A percentile compares a stretch with the other conserved stretches of the same genome.
These are phyloP conservation scores for Petrocephalus schoutedeni DNA, from an alignment of 2,797 vertebrate species.

Conservation along the genomic window DNA sequence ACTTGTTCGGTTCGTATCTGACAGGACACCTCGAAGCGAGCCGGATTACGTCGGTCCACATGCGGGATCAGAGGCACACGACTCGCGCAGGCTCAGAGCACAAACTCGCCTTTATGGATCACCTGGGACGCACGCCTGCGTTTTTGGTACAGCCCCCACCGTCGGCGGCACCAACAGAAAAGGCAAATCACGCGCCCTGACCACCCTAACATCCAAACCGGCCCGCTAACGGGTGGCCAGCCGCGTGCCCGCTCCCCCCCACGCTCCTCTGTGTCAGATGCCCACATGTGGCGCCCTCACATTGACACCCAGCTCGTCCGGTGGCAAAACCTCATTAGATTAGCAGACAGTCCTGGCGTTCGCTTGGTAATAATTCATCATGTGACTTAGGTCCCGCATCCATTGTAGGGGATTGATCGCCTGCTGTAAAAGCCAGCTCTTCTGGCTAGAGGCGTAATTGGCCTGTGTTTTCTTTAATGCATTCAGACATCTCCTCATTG, in stretches of 20 bases:
- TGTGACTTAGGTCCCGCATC: constrained; percentile 35
- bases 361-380: constrained; percentile 43
- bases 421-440: constrained; percentile 39
- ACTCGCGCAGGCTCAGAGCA: neutral
- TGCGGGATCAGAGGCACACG: neutral
- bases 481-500: constrained; percentile 43
- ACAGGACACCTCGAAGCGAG: neutral
- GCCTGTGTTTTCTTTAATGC: constrained; percentile 45
- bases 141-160: neutral
- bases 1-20: neutral
- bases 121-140: neutral
- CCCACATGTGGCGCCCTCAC: too few species aligned
- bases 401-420: constrained; percentile 41
- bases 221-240: neutral
- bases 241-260: neutral
- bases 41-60: neutral
- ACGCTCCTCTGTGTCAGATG: too few species aligned
- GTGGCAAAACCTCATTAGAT: constrained; percentile 32
- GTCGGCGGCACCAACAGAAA: neutral
- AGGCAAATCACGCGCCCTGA: neutral
- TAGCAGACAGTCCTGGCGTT: constrained; percentile 31
- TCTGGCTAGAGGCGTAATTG: constrained; percentile 42
- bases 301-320: constrained; percentile 23
- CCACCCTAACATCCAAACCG: neutral
- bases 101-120: neutral